Base-by-base conservation (phyloP, 2,113 vertebrate genomes). In the Pampusana beccarii region DNA sequence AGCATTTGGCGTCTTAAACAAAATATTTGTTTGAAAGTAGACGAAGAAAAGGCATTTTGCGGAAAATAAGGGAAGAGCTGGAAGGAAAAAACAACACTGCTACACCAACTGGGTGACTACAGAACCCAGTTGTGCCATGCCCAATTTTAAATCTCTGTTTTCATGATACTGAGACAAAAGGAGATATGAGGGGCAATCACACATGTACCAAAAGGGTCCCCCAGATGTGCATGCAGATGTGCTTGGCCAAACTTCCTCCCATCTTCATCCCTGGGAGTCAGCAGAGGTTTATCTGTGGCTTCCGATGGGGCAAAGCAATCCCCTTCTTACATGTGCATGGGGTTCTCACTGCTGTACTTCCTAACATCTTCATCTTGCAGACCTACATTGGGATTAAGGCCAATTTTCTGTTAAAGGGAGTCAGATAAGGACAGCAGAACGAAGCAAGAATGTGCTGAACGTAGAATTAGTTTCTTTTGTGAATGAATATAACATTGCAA, bases 371-470 rank as follows among this genome's bases (percentile, higher is more conserved):
- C 90, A 56, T 67, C 53, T 61, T 58, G 31, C 36, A 29, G 61
- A 69, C 44, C 60, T 88, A 2, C 16, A 1, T 20, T 26, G 60
- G 54, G 25, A 65, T 44, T 61, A 67, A 79, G 44, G 57, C 57
- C 2, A 89, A 57, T 61, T 87, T 92, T 86, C 83, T 72, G 23
- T 51, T 40, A n/a, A 69, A 89, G 36, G 54, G 70, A 87, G 70
- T 89, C 57, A 69, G 58, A 72, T 58, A 70, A 92, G 66, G 77
- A 84, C n/a, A 91, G 65, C 44, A 54, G 66, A 89, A 87, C n/a
- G 10, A 72, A 88, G 18, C 29, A 62, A 73, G 28, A 62, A 46
- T 61, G 15, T 19, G 56, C 13, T 81, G 77, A 78, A 54, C 0
- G 2, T 4, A 23, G 44, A 86, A 3, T 4, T 26, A 38, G 8